phyloP scores from a whole-genome alignment of 2,888 invertebrate genomes.

The Orthosia cruda region DNA sequence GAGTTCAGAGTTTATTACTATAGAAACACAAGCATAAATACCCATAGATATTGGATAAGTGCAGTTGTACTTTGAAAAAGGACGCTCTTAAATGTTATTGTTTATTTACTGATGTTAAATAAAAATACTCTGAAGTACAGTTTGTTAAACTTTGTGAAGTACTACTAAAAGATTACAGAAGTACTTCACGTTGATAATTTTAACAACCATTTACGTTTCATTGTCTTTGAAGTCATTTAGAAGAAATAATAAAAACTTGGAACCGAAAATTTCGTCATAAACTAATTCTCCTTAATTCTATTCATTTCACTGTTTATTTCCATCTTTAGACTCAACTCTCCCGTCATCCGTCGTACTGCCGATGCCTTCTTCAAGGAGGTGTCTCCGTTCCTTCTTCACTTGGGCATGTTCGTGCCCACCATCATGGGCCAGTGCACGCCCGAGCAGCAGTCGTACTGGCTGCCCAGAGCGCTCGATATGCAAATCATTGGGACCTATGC shows the following conservation, averaged over 20 bases:
- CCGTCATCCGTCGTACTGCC: conserved; percentile 78
- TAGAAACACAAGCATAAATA: too few relatives aligned
- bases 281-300: neutral
- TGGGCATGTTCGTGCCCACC: conserved; percentile 98
- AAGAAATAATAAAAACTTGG: neutral
- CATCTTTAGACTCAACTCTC: conserved; percentile 70
- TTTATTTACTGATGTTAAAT: conserved; percentile 8
- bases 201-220: neutral
- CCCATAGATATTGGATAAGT: too few relatives aligned
- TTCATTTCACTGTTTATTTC: neutral
- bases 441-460: conserved; percentile 97
- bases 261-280: neutral
- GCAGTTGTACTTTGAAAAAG: too few relatives aligned
- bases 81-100: neutral
- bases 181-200: neutral
- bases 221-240: neutral
- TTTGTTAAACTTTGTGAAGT: conserved; percentile 20
- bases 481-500: conserved; percentile 98
- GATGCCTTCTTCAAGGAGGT: conserved; percentile 94
- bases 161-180: neutral
- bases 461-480: conserved; percentile 95
- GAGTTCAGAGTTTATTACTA: too few relatives aligned
- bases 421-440: conserved; percentile 96
- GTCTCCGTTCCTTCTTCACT: conserved; percentile 94
- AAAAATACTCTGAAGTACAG: conserved; percentile 3